Evolutionary conservation across 2,888 invertebrate genomes (phyloP).

Genomic region (Gryllus longicercus): DNA sequence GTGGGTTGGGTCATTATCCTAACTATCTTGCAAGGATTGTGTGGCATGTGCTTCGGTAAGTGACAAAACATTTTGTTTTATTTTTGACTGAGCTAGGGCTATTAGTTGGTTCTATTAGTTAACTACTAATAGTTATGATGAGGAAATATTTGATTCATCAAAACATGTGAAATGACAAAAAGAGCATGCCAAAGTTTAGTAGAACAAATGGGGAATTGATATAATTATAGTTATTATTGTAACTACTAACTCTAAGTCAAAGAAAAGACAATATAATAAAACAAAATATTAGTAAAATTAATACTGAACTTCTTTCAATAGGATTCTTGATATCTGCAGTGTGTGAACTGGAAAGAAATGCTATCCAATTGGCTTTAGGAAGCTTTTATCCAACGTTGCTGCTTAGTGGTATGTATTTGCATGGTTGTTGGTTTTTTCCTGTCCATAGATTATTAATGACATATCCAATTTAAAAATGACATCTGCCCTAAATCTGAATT

Average conservation of each 20-base stretch:
- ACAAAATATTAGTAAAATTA: background rate
- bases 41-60: conserved; percentile 93
- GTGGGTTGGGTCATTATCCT: conserved; percentile 78
- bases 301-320: conserved; percentile 39
- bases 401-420: conserved; percentile 63
- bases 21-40: conserved; percentile 84
- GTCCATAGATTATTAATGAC: too few relatives aligned
- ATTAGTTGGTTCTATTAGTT: too few relatives aligned
- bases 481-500: too few relatives aligned
- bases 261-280: too few relatives aligned
- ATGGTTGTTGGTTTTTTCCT: background rate
- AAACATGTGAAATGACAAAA: too few relatives aligned
- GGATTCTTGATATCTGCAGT: conserved; percentile 87
- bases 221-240: too few relatives aligned
- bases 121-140: too few relatives aligned
- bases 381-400: conserved; percentile 92
- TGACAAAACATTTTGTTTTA: background rate
- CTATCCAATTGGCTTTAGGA: conserved; percentile 87
- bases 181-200: too few relatives aligned
- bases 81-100: conserved; percentile 19
- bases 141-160: too few relatives aligned
- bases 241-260: too few relatives aligned
- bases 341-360: conserved; percentile 87
- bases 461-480: too few relatives aligned
- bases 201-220: too few relatives aligned